A percentile compares a stretch with the other conserved stretches of the same genome.
phyloP scores from a whole-genome alignment of 37 sponge, comb jelly and placozoan genomes.

The Beroe forskalii region DNA sequence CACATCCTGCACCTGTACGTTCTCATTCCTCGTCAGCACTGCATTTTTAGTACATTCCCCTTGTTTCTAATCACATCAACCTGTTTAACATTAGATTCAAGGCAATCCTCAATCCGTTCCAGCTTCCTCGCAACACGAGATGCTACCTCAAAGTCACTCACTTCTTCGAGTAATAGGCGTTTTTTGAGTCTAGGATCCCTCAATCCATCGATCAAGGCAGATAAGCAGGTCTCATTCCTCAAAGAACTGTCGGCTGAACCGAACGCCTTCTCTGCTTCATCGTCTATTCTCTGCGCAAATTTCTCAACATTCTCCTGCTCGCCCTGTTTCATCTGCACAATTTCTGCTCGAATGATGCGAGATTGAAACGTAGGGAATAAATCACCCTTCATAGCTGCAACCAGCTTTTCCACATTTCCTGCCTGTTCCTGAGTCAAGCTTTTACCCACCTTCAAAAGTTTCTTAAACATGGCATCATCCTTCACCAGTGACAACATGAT shows the following conservation, averaged over 20 bases:
- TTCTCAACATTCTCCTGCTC: not conserved
- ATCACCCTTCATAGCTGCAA: not conserved
- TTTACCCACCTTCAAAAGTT: not conserved
- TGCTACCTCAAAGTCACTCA: no score
- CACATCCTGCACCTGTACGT: no score
- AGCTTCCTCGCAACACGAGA: no score
- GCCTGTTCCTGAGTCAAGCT: not conserved
- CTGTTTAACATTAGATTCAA: no score
- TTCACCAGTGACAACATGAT: not conserved
- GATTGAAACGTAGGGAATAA: not conserved
- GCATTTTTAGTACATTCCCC: no score
- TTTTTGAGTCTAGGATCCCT: not conserved
- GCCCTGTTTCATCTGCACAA: not conserved
- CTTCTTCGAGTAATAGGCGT: no score
- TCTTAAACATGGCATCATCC: not conserved
- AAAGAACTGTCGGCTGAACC: not conserved
- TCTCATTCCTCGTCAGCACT: no score
- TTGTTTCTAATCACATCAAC: no score
- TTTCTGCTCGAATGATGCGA: not conserved
- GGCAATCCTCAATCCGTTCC: no score
- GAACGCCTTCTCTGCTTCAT: not conserved
- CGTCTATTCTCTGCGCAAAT: not conserved
- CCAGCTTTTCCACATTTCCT: not conserved
- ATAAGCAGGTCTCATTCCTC: not conserved
- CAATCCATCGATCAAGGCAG: not conserved